Conservation (phyloP, 1,140 invertebrate species). For the Trichomalopsis sarcophagae region DNA sequence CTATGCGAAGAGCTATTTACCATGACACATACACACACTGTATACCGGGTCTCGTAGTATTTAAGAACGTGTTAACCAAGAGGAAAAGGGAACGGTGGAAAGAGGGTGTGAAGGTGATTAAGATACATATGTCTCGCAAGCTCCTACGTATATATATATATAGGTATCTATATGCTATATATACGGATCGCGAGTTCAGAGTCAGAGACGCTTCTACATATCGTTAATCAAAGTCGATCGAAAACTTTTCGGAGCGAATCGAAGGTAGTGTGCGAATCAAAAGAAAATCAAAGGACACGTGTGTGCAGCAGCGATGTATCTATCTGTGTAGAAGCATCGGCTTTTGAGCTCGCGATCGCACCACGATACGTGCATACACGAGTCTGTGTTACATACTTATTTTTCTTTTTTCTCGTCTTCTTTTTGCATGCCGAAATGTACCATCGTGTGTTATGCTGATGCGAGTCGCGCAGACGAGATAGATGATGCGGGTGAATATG, state of each 20-base stretch:
- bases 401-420: neutral
- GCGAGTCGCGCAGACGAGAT: no score
- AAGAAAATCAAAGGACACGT: neutral
- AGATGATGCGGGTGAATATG: no score
- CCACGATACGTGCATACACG: slow-evolving; percentile 10
- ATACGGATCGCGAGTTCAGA: slow-evolving; percentile 3
- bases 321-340: neutral
- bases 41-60: slow-evolving; percentile 5
- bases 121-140: slow-evolving; percentile 29
- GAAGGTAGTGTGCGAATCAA: neutral
- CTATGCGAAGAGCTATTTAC: slow-evolving; percentile 35
- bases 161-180: neutral
- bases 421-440: neutral
- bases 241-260: neutral
- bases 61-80: slow-evolving; percentile 20
- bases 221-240: neutral
- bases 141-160: slow-evolving; percentile 24
- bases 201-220: slow-evolving; percentile 5
- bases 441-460: no score
- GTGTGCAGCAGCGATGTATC: neutral
- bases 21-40: neutral
- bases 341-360: neutral
- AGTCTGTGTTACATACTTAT: slow-evolving; percentile 7
- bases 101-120: no score
- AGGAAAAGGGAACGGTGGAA: no score